Evolutionary conservation across 1,140 invertebrate species (phyloP).

Genomic region (Phymorhynchus buccinoides): DNA sequence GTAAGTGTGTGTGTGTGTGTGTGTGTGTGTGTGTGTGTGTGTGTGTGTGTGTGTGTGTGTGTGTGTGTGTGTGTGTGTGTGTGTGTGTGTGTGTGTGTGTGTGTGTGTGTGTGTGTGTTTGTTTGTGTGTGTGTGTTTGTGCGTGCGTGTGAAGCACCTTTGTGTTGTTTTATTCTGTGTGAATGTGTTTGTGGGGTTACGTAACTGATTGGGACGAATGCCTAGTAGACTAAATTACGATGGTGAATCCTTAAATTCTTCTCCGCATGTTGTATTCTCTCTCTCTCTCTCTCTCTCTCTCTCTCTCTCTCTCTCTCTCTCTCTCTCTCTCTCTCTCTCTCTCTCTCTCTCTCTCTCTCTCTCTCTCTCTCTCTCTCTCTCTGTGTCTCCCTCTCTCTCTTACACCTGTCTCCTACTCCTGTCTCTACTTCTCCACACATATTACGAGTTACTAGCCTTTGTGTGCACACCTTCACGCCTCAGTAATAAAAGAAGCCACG

Average conservation of each 20-base stretch:
- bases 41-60: neutral
- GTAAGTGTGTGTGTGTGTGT: neutral
- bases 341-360: constrained; percentile 32
- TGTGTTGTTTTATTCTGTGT: too few species aligned
- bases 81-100: neutral
- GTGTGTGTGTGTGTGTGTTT: neutral
- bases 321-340: constrained; percentile 33
- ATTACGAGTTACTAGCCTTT: too few species aligned
- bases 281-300: neutral
- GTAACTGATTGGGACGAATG: neutral
- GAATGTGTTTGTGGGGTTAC: neutral
- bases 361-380: neutral
- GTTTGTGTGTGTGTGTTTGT: neutral
- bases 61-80: neutral
- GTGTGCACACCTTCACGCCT: too few species aligned
- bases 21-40: neutral
- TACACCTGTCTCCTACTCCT: too few species aligned
- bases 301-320: constrained; percentile 24
- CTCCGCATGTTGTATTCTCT: neutral
- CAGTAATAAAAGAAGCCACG: too few species aligned
- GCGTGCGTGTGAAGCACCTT: neutral
- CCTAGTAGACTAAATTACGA: too few species aligned
- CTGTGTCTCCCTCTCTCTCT: neutral
- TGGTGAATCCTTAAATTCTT: too few species aligned
- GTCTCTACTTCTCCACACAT: too few species aligned